Evolutionary conservation across 2,888 invertebrate species (phyloP).

Genomic region (Boloria euphrosyne): DNA sequence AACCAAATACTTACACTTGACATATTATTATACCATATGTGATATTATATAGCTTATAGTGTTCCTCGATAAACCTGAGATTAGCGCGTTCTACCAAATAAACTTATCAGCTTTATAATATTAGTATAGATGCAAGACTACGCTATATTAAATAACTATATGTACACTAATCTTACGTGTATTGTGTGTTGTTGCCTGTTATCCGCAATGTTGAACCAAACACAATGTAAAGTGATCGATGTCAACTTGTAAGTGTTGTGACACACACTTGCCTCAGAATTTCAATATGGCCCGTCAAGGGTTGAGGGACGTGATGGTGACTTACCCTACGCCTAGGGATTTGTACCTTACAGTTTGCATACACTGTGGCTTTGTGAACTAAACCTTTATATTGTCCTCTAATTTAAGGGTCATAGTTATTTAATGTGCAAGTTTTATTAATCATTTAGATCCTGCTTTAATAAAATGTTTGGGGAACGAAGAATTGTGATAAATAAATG

Average conservation of each 20-base stretch:
- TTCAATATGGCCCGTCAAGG: slow-evolving; percentile 56
- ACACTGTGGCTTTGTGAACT: slow-evolving; percentile 34
- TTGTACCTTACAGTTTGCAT: slow-evolving; percentile 47
- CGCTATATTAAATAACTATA: too few relatives aligned
- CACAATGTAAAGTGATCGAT: slow-evolving; percentile 29
- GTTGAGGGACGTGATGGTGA: slow-evolving; percentile 41
- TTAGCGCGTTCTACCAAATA: too few relatives aligned
- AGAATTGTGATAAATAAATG: too few relatives aligned
- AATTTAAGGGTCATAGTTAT: slow-evolving; percentile 18
- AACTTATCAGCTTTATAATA: too few relatives aligned
- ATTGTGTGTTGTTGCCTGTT: background rate
- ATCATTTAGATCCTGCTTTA: background rate
- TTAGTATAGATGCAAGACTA: too few relatives aligned
- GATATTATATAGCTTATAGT: too few relatives aligned
- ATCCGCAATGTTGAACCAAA: slow-evolving; percentile 5
- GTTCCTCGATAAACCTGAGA: too few relatives aligned
- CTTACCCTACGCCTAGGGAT: slow-evolving; percentile 50
- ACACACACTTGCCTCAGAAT: slow-evolving; percentile 50
- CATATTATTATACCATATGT: too few relatives aligned
- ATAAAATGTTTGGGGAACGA: background rate
- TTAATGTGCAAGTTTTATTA: slow-evolving; percentile 17
- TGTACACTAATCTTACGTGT: background rate
- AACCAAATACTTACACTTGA: too few relatives aligned
- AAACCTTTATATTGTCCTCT: slow-evolving; percentile 20
- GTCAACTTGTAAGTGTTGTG: slow-evolving; percentile 33